Evolutionary conservation across 2,797 vertebrate genomes (phyloP), one percentile per base, ranked within the genome.

Genomic region (Takifugu ocellatus): DNA sequence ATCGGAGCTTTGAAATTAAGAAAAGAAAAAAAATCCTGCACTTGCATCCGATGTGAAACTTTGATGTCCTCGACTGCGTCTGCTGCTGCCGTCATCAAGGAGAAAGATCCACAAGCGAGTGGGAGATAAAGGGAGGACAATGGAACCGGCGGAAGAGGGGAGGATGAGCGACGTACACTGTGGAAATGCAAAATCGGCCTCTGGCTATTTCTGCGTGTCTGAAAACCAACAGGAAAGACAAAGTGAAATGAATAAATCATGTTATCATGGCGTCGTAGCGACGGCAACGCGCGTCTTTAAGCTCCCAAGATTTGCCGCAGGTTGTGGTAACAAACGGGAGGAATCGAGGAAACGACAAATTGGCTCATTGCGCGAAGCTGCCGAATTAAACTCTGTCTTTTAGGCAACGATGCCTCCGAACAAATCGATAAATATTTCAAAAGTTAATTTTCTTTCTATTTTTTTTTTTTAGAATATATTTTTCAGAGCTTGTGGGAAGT

Each of bases 41-140:
- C 43, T 7, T n/a, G n/a, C n/a, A n/a, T n/a, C 6, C 9, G 3
- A 63, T 59, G 65, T 81, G 59, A 81, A 80, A 66, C 69, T 81
- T 74, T 78, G 69, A 82, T 59, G 65, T 31, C 5, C 54, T 58
- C 52, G 48, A 26, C 49, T 33, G 14, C 56, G 49, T 69, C 47
- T 36, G 27, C 27, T 29, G 27, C 27, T 29, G 27, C 56, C 54
- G 25, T 56, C 44, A 63, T 83, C 72, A 83, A 81, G 84, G 59
- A 59, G 65, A 79, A 76, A 70, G 33, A 17, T 74, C 44, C 26
- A 72, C 67, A 68, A 67, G 54, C 33, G 59, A 65, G 73, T 53
- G 59, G 58, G 66, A 54, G 66, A 63, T 46, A 21, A 53, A 65
- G 51, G 53, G 56, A 49, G 54, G 29, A 25, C n/a, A 9, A 46